Base-by-base conservation (phyloP, 1,140 invertebrate genomes). In the Macrotrachela quadricornifera region DNA sequence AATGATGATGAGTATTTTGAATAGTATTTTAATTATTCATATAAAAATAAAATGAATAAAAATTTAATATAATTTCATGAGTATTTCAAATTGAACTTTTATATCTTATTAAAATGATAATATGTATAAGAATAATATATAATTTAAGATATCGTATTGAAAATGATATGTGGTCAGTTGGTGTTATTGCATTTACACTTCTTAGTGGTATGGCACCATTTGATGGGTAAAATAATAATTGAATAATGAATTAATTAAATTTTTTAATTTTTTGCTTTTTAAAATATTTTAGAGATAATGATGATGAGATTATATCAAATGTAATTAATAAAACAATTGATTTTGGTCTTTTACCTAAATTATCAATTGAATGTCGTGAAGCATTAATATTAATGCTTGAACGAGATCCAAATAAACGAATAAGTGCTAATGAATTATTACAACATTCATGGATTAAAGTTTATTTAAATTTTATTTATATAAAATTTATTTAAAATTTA, bases 121-220 rank as follows among this genome's bases (percentile, higher is more conserved):
- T 41, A 39, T 40, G n/a, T 39, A 15, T 21, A 14, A 13, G 8
- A 10, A 8, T 30, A 56, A 17, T 21, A 1, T 57, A 16, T 1
- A 49, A 13, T 58, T 44, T 46, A 58, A 60, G 60, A 18, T 62
- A 62, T 39, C 43, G 52, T 30, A 44, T 59, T 30, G 59, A 59
- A 40, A 57, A 62, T 13, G 60, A 62, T 49, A 30, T 62, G 12
- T 62, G 60, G 60, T 56, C 51, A 39, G 43, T 62, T 37, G 60
- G 60, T 18, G 46, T 61, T 45, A 38, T 61, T 12, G 21, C 61
- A 38, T 58, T 57, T 51, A 59, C 61, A 21, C 45, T 61, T 38
- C 37, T 62, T 8, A 51, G 60, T 46, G 60, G 60, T 13, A 62
- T 57, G 44, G 60, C 59, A 18, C 60, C 60, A 16, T 62, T 62